These are phyloP conservation scores for Hirudo medicinalis DNA, from an alignment of 1,140 invertebrate genomes.

Conservation along the genomic window DNA sequence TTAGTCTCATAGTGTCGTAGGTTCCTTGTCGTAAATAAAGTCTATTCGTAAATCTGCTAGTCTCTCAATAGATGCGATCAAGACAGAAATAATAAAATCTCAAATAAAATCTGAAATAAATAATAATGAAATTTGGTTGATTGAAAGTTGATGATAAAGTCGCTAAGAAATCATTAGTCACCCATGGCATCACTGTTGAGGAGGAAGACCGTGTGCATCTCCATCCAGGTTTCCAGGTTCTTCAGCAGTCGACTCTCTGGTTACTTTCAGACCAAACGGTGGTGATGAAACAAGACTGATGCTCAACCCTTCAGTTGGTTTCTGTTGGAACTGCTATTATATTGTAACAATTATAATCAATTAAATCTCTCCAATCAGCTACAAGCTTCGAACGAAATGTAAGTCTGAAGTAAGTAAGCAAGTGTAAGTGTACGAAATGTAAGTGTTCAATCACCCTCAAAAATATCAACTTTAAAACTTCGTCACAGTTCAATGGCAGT, in stretches of 20 bases:
- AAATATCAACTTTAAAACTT: no score
- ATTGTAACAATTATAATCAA: not conserved
- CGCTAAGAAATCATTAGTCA: slow-evolving; percentile 20
- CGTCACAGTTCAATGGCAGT: no score
- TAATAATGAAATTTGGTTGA: not conserved
- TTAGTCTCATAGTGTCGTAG: no score
- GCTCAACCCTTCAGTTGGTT: slow-evolving; percentile 27
- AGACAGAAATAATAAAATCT: not conserved
- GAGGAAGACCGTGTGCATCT: slow-evolving; percentile 34
- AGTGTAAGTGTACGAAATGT: no score
- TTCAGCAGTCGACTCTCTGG: slow-evolving; percentile 15
- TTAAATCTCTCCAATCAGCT: not conserved
- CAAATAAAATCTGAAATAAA: no score
- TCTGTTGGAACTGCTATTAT: not conserved
- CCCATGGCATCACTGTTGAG: slow-evolving; percentile 37
- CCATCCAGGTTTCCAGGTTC: slow-evolving; percentile 42
- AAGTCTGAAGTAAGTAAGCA: no score
- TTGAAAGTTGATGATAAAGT: not conserved
- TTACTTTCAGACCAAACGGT: slow-evolving; percentile 18
- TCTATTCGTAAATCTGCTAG: slow-evolving; percentile 6
- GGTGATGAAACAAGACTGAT: slow-evolving; percentile 8
- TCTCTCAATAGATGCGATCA: no score
- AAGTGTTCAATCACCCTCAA: no score
- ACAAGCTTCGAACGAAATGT: no score
- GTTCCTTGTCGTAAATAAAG: no score